Conservation (phyloP, 2,113 vertebrate species). For the cattle (Bos taurus) region DNA sequence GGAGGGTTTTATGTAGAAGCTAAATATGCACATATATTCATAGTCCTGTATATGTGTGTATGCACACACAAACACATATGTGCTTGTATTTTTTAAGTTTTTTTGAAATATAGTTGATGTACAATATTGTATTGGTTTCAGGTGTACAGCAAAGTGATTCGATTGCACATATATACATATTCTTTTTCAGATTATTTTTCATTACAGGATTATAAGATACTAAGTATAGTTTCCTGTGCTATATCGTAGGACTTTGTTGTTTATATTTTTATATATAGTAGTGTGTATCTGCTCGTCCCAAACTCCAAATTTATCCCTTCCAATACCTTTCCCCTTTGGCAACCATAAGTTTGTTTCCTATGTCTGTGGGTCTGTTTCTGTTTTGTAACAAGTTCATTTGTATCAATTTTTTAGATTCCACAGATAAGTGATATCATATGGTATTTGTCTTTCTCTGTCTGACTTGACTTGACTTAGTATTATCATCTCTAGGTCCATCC, state of each 20-base stretch:
- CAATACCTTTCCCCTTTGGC: not conserved
- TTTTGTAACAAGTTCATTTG: not conserved
- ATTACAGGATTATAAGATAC: not conserved
- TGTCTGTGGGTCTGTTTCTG: not conserved
- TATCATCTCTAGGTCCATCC: not conserved
- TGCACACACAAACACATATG: too few species aligned
- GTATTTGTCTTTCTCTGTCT: not conserved
- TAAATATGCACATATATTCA: not conserved
- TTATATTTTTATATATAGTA: not conserved
- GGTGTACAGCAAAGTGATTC: not conserved
- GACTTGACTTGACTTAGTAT: not conserved
- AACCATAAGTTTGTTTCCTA: not conserved
- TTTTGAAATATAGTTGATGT: not conserved
- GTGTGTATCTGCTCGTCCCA: not conserved
- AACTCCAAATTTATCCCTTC: not conserved
- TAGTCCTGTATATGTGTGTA: rapidly evolving
- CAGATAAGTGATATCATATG: not conserved
- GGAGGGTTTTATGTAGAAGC: not conserved
- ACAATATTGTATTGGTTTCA: not conserved
- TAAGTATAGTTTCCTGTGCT: not conserved
- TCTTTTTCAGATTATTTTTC: not conserved
- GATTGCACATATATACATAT: rapidly evolving
- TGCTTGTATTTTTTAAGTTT: not conserved
- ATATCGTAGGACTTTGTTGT: not conserved
- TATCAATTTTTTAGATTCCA: not conserved